These are phyloP conservation scores for Pheosia gnoma DNA, from an alignment of 2,888 invertebrate genomes.

Conservation along the genomic window DNA sequence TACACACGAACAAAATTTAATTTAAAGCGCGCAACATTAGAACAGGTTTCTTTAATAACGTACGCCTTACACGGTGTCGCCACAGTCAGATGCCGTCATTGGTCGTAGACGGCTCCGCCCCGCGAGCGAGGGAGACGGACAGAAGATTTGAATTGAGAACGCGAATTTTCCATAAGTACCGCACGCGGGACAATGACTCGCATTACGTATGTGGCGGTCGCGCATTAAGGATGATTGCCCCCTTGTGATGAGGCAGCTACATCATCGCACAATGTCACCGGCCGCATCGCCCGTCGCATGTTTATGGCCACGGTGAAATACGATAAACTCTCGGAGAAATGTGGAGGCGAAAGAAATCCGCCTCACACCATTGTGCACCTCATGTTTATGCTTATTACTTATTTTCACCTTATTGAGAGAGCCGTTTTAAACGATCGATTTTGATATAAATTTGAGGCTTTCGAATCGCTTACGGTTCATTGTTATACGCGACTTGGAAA, in stretches of 20 bases:
- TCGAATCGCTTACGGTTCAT: slow-evolving; percentile 47
- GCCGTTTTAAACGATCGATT: slow-evolving; percentile 63
- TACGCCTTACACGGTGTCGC: slow-evolving; percentile 84
- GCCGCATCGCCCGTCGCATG: slow-evolving; percentile 69
- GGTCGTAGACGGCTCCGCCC: slow-evolving; percentile 82
- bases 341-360: slow-evolving; percentile 79
- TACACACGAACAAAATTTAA: slow-evolving; percentile 84
- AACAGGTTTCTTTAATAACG: slow-evolving; percentile 84
- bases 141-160: slow-evolving; percentile 84
- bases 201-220: slow-evolving; percentile 83
- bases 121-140: slow-evolving; percentile 81
- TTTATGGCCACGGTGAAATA: slow-evolving; percentile 78
- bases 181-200: slow-evolving; percentile 84
- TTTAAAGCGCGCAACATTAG: slow-evolving; percentile 84
- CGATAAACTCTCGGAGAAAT: slow-evolving; percentile 77
- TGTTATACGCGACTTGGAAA: slow-evolving; percentile 38
- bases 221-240: slow-evolving; percentile 83
- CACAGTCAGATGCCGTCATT: slow-evolving; percentile 79
- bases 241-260: slow-evolving; percentile 82
- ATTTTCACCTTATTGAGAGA: slow-evolving; percentile 75
- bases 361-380: slow-evolving; percentile 72
- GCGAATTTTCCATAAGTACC: slow-evolving; percentile 85
- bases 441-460: slow-evolving; percentile 57
- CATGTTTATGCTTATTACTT: slow-evolving; percentile 81
- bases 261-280: slow-evolving; percentile 81